Evolutionary conservation across 2,797 vertebrate genomes (phyloP).

Genomic region (Hydrolagus colliei): DNA sequence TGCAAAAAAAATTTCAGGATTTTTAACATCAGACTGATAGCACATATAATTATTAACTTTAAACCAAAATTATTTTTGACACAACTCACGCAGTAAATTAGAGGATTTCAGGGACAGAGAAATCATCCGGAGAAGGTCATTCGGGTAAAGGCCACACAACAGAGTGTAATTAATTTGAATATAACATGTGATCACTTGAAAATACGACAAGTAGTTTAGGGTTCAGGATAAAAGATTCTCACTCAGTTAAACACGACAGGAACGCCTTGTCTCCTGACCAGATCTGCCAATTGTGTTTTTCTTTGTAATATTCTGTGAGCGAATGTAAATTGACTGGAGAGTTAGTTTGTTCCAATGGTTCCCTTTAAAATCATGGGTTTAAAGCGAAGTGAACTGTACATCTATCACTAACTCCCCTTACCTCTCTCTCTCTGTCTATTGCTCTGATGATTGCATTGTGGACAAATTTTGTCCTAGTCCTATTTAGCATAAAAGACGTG

Average conservation of each 20-base stretch:
- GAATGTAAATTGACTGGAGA: slow-evolving; percentile 1
- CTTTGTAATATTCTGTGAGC: neutral
- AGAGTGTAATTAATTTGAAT: slow-evolving; percentile 80
- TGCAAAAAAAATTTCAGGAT: slow-evolving; percentile 94
- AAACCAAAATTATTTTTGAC: slow-evolving; percentile 93
- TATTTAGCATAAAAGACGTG: no score
- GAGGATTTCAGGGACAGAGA: slow-evolving; percentile 77
- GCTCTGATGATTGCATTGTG: neutral
- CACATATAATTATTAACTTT: slow-evolving; percentile 93
- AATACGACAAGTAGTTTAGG: slow-evolving; percentile 86
- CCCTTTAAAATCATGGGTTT: neutral
- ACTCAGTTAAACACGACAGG: slow-evolving; percentile 2
- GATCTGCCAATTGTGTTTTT: no score
- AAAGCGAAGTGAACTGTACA: neutral
- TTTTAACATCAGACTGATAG: slow-evolving; percentile 90
- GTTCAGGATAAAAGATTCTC: slow-evolving; percentile 80
- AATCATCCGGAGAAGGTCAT: slow-evolving; percentile 78
- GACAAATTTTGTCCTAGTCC: no score
- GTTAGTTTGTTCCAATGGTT: neutral
- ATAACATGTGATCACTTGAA: slow-evolving; percentile 80
- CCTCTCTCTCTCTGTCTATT: neutral
- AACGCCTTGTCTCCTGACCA: neutral
- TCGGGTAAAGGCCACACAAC: slow-evolving; percentile 60
- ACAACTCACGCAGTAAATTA: slow-evolving; percentile 84
- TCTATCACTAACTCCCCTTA: no score